phyloP scores from a whole-genome alignment of 2,797 vertebrate genomes.

The Bradypodion pumilum region DNA sequence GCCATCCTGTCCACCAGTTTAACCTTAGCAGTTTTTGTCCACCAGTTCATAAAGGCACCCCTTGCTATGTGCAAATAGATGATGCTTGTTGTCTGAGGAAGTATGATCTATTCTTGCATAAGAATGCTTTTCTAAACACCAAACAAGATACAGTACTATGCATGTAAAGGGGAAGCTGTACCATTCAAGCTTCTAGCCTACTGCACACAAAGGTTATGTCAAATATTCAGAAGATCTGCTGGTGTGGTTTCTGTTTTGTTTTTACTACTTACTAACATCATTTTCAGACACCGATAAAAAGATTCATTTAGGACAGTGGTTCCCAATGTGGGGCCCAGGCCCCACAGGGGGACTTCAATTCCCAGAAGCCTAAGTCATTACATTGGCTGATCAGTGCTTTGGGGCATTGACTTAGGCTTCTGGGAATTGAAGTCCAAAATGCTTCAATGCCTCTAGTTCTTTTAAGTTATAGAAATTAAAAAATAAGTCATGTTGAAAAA shows the following conservation, averaged over 20 bases:
- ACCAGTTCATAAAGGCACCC: neutral
- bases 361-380: no score
- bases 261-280: neutral
- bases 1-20: neutral
- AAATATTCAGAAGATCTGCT: conserved; percentile 11
- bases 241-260: neutral
- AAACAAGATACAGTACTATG: neutral
- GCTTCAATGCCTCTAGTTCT: neutral
- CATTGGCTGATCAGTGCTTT: no score
- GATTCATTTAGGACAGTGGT: conserved; percentile 16
- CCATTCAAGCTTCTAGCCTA: neutral
- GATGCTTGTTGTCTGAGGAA: neutral
- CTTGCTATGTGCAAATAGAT: neutral
- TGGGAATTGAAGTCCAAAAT: no score
- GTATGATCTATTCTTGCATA: neutral
- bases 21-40: neutral
- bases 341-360: no score
- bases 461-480: neutral
- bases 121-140: conserved; percentile 8
- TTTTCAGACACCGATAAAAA: conserved; percentile 20
- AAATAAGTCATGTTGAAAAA: neutral
- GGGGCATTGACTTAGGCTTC: no score
- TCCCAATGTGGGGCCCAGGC: no score
- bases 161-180: neutral
- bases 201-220: conserved; percentile 9